Evolutionary conservation across 1,140 invertebrate genomes (phyloP).

Genomic region (Leptoteleia sp.): DNA sequence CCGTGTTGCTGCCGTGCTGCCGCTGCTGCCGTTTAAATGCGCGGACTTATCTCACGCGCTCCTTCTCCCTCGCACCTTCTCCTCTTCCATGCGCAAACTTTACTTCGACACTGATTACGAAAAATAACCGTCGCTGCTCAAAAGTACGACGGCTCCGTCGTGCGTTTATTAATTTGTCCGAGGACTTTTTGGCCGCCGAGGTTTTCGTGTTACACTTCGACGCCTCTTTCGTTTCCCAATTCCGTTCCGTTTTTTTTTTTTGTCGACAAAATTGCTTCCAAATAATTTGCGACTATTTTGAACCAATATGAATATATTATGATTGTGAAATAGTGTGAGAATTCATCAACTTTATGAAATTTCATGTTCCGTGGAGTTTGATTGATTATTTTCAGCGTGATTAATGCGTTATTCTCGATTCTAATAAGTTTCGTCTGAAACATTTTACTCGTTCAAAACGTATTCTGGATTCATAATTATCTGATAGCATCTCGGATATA

Average conservation of each 20-base stretch:
- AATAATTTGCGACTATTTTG: too few relatives aligned
- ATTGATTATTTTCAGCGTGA: constrained; percentile 60
- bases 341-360: constrained; percentile 60
- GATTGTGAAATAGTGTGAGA: constrained; percentile 11
- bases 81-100: constrained; percentile 33
- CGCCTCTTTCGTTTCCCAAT: constrained; percentile 4
- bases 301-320: too few relatives aligned
- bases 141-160: constrained; percentile 35
- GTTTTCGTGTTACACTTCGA: constrained; percentile 2
- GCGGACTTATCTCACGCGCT: constrained; percentile 42
- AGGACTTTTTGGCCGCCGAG: neutral
- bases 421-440: constrained; percentile 56
- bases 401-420: constrained; percentile 58
- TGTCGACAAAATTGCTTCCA: constrained; percentile 5
- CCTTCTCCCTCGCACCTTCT: constrained; percentile 12
- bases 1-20: constrained; percentile 37
- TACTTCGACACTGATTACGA: constrained; percentile 41
- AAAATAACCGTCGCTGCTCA: constrained; percentile 18
- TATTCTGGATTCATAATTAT: constrained; percentile 54
- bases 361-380: constrained; percentile 32
- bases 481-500: constrained; percentile 52
- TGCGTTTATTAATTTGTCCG: constrained; percentile 43
- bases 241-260: constrained; percentile 4
- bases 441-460: constrained; percentile 47
- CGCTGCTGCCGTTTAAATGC: constrained; percentile 48